phyloP scores from a whole-genome alignment of 1,140 invertebrate species.

The Wiebesia pumilae region DNA sequence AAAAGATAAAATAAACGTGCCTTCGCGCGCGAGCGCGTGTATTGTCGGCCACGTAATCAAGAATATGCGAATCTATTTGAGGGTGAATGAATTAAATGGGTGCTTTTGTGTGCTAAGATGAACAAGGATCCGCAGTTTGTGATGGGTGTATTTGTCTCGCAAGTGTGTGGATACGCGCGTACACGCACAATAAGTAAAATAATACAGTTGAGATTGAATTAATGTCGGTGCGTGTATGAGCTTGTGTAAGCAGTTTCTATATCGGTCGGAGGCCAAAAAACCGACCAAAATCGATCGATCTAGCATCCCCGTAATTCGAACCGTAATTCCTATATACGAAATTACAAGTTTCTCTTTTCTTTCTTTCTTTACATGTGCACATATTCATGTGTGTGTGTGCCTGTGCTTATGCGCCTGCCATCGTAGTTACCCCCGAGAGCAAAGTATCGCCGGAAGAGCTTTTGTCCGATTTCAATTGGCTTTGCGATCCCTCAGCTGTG shows the following conservation, averaged over 20 bases:
- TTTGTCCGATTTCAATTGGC: constrained; percentile 55
- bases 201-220: constrained; percentile 15
- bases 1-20: constrained; percentile 27
- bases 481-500: constrained; percentile 38
- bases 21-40: background rate
- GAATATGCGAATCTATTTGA: constrained; percentile 1
- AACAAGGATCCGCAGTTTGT: background rate
- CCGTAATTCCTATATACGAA: constrained; percentile 51
- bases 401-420: background rate
- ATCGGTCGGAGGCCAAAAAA: constrained; percentile 49
- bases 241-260: background rate
- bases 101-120: constrained; percentile 2
- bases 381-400: background rate
- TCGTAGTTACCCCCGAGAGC: constrained; percentile 30
- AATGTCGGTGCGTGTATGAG: background rate
- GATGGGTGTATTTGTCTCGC: background rate
- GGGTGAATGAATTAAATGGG: constrained; percentile 24
- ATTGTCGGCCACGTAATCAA: constrained; percentile 10
- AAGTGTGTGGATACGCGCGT: background rate
- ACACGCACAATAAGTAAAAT: background rate
- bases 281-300: constrained; percentile 56
- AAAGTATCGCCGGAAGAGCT: constrained; percentile 56
- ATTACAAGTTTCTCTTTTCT: constrained; percentile 49
- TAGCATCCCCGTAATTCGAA: constrained; percentile 54
- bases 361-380: background rate